phyloP scores from a whole-genome alignment of 2,113 vertebrate genomes.

The Ptychochromis oligacanthus region DNA sequence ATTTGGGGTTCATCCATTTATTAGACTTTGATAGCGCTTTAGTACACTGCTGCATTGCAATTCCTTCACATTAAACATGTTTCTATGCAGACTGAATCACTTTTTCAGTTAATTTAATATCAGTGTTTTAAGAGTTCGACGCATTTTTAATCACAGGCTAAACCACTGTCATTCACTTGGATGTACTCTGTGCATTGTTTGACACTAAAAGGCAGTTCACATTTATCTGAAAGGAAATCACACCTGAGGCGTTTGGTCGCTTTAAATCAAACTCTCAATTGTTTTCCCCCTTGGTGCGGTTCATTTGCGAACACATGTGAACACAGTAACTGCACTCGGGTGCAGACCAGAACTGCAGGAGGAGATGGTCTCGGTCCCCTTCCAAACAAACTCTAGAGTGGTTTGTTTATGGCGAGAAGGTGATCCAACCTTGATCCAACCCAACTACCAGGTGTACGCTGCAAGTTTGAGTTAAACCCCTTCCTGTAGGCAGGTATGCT shows the following conservation, averaged over 20 bases:
- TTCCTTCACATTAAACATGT: background rate
- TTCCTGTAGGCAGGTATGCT: no score
- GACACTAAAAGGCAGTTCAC: background rate
- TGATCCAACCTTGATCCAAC: background rate
- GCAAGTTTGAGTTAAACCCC: no score
- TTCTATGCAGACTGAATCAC: background rate
- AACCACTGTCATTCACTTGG: no score
- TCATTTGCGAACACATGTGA: no score
- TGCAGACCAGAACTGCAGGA: background rate
- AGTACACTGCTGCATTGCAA: background rate
- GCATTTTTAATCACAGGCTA: background rate
- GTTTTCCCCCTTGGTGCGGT: no score
- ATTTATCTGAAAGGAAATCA: background rate
- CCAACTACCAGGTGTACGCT: background rate
- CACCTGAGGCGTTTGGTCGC: no score
- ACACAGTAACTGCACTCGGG: no score
- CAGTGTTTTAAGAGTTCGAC: background rate
- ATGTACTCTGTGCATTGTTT: no score
- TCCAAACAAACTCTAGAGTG: background rate
- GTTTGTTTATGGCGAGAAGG: background rate
- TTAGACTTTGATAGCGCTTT: background rate
- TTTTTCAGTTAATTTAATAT: background rate
- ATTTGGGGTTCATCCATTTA: conserved; percentile 25
- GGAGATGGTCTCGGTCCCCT: background rate
- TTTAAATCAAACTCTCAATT: no score